These are phyloP conservation scores for Cosmopolites sordidus DNA, from an alignment of 2,888 invertebrate genomes.

Conservation along the genomic window DNA sequence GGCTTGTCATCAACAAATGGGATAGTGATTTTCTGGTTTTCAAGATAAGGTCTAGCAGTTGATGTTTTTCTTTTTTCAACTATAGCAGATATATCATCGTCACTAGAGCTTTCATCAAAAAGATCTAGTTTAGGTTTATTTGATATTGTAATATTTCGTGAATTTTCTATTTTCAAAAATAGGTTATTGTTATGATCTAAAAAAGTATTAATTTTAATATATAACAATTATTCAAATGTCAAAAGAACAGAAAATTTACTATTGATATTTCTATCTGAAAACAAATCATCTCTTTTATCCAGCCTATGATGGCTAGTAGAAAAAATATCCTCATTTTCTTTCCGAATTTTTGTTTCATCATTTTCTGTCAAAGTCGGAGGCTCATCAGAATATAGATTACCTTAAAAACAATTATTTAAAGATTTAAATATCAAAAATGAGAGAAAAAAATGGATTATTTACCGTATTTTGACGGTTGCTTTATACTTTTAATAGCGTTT, in stretches of 20 bases:
- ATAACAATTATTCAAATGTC: too few species aligned
- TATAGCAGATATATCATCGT: constrained; percentile 37
- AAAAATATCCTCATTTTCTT: constrained; percentile 37
- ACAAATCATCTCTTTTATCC: too few species aligned
- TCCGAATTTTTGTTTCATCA: constrained; percentile 30
- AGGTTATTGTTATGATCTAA: neutral
- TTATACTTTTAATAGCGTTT: constrained; percentile 45
- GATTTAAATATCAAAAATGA: neutral
- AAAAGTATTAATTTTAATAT: neutral
- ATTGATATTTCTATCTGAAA: too few species aligned
- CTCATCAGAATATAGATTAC: constrained; percentile 53
- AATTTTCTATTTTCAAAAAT: neutral
- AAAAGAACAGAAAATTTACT: too few species aligned
- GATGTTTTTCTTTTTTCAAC: constrained; percentile 20
- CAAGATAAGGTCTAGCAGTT: constrained; percentile 29
- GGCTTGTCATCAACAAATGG: constrained; percentile 41
- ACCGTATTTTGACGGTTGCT: constrained; percentile 8
- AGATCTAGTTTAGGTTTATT: constrained; percentile 29
- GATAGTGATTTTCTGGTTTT: constrained; percentile 31
- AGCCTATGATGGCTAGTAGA: constrained; percentile 26
- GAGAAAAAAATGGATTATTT: neutral
- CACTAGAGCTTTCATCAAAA: constrained; percentile 46
- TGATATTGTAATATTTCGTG: neutral
- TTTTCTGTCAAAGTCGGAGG: constrained; percentile 53
- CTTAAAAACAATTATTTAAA: constrained; percentile 32